These are phyloP conservation scores for Raja brachyura DNA, from an alignment of 2,113 vertebrate genomes.

Conservation along the genomic window DNA sequence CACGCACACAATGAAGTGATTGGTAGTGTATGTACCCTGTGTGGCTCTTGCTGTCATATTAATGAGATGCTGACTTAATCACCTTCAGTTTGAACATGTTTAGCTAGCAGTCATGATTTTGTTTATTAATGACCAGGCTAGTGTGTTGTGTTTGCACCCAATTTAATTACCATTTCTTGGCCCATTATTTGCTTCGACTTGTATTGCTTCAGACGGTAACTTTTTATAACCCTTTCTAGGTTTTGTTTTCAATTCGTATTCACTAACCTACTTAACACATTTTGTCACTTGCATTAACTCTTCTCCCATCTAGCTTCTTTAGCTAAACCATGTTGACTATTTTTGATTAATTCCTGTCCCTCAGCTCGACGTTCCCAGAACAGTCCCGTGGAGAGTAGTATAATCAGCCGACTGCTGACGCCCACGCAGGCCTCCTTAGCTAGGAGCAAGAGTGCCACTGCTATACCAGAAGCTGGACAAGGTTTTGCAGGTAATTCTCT, in stretches of 20 bases:
- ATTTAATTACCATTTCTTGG: not conserved
- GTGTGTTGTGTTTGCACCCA: not conserved
- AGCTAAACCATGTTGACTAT: slow-evolving; percentile 51
- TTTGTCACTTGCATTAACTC: not conserved
- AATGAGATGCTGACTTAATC: not conserved
- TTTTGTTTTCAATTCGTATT: slow-evolving; percentile 25
- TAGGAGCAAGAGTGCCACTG: slow-evolving; percentile 83
- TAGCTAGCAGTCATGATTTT: not conserved
- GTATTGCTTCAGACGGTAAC: not conserved
- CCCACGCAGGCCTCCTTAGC: slow-evolving; percentile 86
- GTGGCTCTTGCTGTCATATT: not conserved
- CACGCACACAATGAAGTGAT: not conserved
- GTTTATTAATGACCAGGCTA: not conserved
- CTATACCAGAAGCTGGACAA: slow-evolving; percentile 72
- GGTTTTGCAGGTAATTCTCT: slow-evolving; percentile 72
- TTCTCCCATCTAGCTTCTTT: slow-evolving; percentile 36
- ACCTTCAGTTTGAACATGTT: not conserved
- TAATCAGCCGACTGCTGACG: slow-evolving; percentile 78
- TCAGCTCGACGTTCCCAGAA: slow-evolving; percentile 67
- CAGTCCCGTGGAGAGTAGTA: slow-evolving; percentile 68
- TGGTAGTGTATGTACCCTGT: too few species aligned
- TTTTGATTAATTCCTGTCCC: slow-evolving; percentile 57
- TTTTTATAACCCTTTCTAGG: not conserved
- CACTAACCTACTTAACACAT: slow-evolving; percentile 12
- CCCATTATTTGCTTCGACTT: not conserved